These are phyloP conservation scores for Corbicula japonica DNA, from an alignment of 2,888 invertebrate genomes.

Conservation along the genomic window DNA sequence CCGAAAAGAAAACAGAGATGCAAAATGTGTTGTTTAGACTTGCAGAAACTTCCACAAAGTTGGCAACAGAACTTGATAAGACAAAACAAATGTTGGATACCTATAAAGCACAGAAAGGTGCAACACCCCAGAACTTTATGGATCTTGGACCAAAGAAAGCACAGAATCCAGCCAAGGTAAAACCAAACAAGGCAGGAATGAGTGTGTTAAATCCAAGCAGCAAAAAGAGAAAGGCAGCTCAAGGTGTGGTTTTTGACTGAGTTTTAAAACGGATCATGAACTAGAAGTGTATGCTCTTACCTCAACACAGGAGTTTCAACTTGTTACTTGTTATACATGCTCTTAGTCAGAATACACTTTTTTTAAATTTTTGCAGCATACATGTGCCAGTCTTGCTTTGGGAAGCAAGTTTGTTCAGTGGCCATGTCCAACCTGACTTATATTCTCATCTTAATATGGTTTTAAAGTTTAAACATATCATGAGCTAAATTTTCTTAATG, in stretches of 20 bases:
- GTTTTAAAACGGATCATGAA: no score
- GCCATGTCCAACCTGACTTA: no score
- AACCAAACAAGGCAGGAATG: constrained; percentile 82
- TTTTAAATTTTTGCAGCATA: no score
- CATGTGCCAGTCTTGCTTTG: no score
- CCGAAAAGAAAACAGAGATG: constrained; percentile 81
- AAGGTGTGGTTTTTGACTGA: constrained; percentile 83
- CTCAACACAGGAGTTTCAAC: no score
- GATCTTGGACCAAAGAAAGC: constrained; percentile 78
- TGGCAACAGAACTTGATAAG: constrained; percentile 75
- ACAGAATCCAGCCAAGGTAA: constrained; percentile 70
- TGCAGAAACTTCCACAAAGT: constrained; percentile 73
- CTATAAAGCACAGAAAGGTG: constrained; percentile 72
- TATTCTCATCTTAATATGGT: no score
- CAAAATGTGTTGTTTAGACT: constrained; percentile 79
- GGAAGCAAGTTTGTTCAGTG: no score
- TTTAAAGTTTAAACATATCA: no score
- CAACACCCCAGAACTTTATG: constrained; percentile 66
- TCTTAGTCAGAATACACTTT: no score
- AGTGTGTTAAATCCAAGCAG: constrained; percentile 84
- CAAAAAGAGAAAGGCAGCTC: constrained; percentile 82
- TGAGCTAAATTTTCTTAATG: no score
- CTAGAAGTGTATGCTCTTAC: not conserved
- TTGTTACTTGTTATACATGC: no score
- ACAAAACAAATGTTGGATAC: constrained; percentile 78